Conservation (phyloP, 1,140 invertebrate genomes). For the Danaus plexippus region DNA sequence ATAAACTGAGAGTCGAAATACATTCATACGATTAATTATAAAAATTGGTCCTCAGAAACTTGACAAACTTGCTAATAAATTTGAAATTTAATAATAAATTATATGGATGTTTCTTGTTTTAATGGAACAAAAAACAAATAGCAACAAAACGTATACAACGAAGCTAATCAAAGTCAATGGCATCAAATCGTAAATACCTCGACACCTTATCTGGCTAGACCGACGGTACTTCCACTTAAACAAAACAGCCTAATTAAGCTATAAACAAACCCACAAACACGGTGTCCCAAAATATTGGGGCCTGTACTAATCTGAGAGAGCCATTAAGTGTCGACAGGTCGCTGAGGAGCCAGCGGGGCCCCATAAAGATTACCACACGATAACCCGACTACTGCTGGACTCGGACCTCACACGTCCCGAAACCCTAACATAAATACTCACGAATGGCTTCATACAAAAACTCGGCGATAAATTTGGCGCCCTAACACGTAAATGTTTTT, state of each 20-base stretch:
- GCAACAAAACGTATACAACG: conserved; percentile 46
- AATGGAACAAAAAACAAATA: conserved; percentile 35
- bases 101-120: conserved; percentile 10
- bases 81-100: too few relatives aligned
- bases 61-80: conserved; percentile 17
- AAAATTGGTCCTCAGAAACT: conserved; percentile 8
- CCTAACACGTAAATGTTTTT: conserved; percentile 67
- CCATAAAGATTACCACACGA: conserved; percentile 69
- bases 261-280: conserved; percentile 69
- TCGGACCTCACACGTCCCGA: conserved; percentile 60
- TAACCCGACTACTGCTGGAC: conserved; percentile 59
- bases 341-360: conserved; percentile 49
- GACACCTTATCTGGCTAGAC: conserved; percentile 64
- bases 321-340: conserved; percentile 67
- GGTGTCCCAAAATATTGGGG: conserved; percentile 54
- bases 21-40: conserved; percentile 3
- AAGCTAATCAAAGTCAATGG: conserved; percentile 36
- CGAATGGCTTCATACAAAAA: conserved; percentile 65
- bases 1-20: not conserved
- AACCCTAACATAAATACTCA: conserved; percentile 58
- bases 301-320: conserved; percentile 56
- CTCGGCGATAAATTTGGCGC: conserved; percentile 70
- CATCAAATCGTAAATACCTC: conserved; percentile 67
- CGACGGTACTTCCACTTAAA: conserved; percentile 53
- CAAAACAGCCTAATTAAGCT: conserved; percentile 71